Conservation (phyloP, 2,797 vertebrate genomes). For the Brachymystax lenok region DNA sequence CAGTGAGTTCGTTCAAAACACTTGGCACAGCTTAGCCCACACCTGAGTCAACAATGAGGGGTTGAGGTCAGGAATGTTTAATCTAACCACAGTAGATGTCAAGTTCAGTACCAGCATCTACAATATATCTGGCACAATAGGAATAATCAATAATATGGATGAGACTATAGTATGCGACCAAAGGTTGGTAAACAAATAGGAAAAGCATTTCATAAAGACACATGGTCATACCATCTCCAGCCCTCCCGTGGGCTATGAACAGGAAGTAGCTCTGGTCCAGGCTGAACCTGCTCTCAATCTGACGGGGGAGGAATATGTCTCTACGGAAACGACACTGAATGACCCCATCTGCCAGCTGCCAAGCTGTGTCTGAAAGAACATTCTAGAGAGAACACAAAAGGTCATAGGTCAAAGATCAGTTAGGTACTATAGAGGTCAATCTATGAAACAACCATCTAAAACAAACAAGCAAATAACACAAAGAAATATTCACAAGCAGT, state of each 20-base stretch:
- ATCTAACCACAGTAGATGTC: not conserved
- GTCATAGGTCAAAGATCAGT: not conserved
- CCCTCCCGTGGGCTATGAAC: conserved; percentile 82
- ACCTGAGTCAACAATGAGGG: not conserved
- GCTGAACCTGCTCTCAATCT: conserved; percentile 71
- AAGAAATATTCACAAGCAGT: too few relatives aligned
- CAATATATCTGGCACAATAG: not conserved
- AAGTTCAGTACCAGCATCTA: not conserved
- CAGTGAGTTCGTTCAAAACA: conserved; percentile 1
- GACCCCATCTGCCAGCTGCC: conserved; percentile 78
- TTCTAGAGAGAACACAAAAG: conserved; percentile 61
- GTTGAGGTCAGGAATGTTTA: not conserved
- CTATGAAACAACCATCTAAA: too few relatives aligned
- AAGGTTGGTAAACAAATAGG: not conserved
- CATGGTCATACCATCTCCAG: conserved; percentile 69
- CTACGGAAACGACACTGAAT: conserved; percentile 86
- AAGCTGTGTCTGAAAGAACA: conserved; percentile 71
- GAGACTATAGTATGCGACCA: not conserved
- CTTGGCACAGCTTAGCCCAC: not conserved
- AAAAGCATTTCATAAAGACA: not conserved
- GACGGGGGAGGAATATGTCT: conserved; percentile 59
- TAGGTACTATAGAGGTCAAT: not conserved
- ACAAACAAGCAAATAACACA: too few relatives aligned
- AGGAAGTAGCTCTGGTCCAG: conserved; percentile 82
- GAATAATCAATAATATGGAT: not conserved